Evolutionary conservation across 2,888 invertebrate species (phyloP).

Genomic region (Alloplasta piceator): DNA sequence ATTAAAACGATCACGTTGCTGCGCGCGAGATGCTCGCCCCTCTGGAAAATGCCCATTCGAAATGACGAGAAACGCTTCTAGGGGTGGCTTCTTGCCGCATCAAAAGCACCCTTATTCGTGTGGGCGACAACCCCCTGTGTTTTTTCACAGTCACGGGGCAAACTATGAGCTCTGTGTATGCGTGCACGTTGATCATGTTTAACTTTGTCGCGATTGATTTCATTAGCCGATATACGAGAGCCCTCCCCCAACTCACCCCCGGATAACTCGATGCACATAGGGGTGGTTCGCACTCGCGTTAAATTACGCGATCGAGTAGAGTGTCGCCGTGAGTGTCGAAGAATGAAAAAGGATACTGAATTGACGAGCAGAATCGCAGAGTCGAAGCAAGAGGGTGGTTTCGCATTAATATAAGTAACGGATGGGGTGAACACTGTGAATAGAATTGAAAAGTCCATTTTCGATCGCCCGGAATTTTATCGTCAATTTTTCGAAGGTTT

Average conservation of each 20-base stretch:
- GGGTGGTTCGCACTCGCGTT: slow-evolving; percentile 65
- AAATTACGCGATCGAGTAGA: slow-evolving; percentile 66
- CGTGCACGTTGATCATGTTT: slow-evolving; percentile 76
- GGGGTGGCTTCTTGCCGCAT: slow-evolving; percentile 45
- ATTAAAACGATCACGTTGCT: slow-evolving; percentile 75
- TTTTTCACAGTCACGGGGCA: slow-evolving; percentile 11
- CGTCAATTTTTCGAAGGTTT: too few species aligned
- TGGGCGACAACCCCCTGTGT: slow-evolving; percentile 31
- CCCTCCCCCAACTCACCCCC: slow-evolving; percentile 69
- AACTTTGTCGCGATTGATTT: slow-evolving; percentile 82
- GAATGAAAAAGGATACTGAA: slow-evolving; percentile 20
- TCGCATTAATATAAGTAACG: slow-evolving; percentile 29
- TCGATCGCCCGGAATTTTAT: too few species aligned
- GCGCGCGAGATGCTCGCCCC: slow-evolving; percentile 56
- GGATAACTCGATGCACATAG: neutral
- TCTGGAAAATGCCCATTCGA: slow-evolving; percentile 24
- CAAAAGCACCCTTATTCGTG: slow-evolving; percentile 53
- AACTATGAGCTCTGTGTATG: slow-evolving; percentile 41
- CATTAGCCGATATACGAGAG: slow-evolving; percentile 80
- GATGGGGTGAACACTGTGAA: slow-evolving; percentile 28
- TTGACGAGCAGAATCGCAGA: slow-evolving; percentile 27
- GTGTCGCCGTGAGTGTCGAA: slow-evolving; percentile 38
- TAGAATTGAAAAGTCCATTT: neutral
- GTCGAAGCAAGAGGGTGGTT: neutral
- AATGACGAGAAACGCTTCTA: slow-evolving; percentile 45